These are phyloP conservation scores for Phyllostomus hastatus DNA, from an alignment of 2,113 vertebrate genomes.

Conservation along the genomic window DNA sequence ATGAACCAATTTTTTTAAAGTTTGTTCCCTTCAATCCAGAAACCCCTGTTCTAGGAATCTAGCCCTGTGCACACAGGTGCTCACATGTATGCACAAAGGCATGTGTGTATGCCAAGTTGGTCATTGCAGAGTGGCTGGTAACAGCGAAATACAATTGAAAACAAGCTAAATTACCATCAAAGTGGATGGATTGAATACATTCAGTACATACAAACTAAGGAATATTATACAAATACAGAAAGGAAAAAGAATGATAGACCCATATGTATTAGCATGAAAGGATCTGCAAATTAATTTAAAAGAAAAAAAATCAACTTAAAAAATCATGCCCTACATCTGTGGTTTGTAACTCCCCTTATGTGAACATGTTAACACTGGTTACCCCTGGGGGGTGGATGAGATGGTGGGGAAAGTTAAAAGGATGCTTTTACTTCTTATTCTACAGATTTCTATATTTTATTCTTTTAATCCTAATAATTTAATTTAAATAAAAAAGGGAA, in stretches of 20 bases:
- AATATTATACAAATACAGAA: neutral
- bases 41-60: neutral
- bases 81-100: neutral
- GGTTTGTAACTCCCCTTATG: neutral
- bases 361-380: neutral
- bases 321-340: too few relatives aligned
- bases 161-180: neutral
- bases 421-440: neutral
- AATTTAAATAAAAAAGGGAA: neutral
- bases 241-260: neutral
- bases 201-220: neutral
- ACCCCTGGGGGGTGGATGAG: neutral
- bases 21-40: neutral
- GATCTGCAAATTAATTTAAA: neutral
- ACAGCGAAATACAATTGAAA: neutral
- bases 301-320: neutral
- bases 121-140: neutral
- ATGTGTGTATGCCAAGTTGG: neutral
- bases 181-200: neutral
- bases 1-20: neutral
- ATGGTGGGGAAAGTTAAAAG: neutral
- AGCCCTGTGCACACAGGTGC: neutral
- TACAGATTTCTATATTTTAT: neutral
- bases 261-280: neutral
- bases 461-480: neutral